Evolutionary conservation across 2,113 vertebrate species (phyloP).

Genomic region (Pristiophorus japonicus): DNA sequence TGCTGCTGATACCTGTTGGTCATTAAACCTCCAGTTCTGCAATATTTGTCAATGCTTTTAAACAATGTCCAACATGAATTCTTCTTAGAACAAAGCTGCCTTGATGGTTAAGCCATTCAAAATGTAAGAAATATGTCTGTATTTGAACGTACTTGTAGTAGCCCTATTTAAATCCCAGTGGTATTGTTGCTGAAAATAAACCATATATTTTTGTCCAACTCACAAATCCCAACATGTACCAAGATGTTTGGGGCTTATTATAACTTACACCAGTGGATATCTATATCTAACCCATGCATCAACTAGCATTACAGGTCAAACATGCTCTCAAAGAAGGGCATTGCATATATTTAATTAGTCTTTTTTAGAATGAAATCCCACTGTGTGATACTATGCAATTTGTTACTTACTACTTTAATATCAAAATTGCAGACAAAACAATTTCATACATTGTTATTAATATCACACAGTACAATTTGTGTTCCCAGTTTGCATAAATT

Average conservation of each 20-base stretch:
- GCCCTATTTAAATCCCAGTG: not conserved
- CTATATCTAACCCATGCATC: not conserved
- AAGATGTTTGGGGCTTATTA: not conserved
- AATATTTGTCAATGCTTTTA: not conserved
- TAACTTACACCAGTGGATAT: not conserved
- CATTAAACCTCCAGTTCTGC: not conserved
- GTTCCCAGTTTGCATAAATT: not conserved
- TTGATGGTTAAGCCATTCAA: not conserved
- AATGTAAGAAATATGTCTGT: not conserved
- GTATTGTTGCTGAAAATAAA: constrained; percentile 13
- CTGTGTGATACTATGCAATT: not conserved
- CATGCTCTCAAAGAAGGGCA: not conserved
- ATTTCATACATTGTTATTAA: not conserved
- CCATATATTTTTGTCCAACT: not conserved
- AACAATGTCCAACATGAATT: not conserved
- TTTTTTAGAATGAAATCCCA: not conserved
- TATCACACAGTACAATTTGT: not conserved
- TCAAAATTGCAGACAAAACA: not conserved
- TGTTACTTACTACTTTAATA: not conserved
- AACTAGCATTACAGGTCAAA: not conserved
- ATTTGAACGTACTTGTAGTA: not conserved
- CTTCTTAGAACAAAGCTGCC: not conserved
- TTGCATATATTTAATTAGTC: not conserved
- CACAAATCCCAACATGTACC: not conserved
- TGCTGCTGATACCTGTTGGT: not conserved